Evolutionary conservation across 2,888 invertebrate genomes (phyloP).

Genomic region (Aphidoletes aphidimyza): DNA sequence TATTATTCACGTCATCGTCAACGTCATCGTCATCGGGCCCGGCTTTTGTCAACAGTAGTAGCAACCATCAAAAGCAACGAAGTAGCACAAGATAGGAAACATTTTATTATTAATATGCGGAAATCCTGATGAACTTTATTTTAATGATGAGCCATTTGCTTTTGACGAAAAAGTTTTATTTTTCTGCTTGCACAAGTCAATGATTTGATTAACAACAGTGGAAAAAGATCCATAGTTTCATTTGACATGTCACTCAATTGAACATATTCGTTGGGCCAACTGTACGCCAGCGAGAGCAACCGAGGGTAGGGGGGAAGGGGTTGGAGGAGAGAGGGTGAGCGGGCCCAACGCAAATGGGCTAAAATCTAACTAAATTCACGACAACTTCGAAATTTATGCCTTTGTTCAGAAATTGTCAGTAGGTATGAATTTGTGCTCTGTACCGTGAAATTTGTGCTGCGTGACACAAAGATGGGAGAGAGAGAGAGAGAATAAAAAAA

Average conservation of each 20-base stretch:
- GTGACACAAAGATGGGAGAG: neutral
- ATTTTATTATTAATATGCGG: constrained; percentile 54
- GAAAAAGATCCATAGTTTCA: constrained; percentile 20
- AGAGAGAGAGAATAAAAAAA: neutral
- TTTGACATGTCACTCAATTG: neutral
- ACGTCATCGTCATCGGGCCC: neutral
- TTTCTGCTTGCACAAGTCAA: constrained; percentile 54
- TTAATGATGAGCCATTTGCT: constrained; percentile 54
- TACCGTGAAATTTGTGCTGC: neutral
- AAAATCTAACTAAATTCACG: too few species aligned
- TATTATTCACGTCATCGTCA: constrained; percentile 6
- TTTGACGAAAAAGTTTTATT: constrained; percentile 55
- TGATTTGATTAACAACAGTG: constrained; percentile 52
- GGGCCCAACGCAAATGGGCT: too few species aligned
- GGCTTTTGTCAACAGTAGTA: constrained; percentile 9
- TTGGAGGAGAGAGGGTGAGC: too few species aligned
- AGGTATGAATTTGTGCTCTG: too few species aligned
- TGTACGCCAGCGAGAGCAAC: too few species aligned
- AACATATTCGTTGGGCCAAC: neutral
- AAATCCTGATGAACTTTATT: constrained; percentile 54
- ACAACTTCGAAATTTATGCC: too few species aligned
- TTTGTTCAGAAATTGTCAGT: too few species aligned
- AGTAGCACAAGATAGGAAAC: constrained; percentile 23
- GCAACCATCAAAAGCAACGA: constrained; percentile 50
- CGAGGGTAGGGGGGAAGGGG: neutral